Conservation (phyloP, 1,140 invertebrate genomes). For the Sesamia nonagrioides region DNA sequence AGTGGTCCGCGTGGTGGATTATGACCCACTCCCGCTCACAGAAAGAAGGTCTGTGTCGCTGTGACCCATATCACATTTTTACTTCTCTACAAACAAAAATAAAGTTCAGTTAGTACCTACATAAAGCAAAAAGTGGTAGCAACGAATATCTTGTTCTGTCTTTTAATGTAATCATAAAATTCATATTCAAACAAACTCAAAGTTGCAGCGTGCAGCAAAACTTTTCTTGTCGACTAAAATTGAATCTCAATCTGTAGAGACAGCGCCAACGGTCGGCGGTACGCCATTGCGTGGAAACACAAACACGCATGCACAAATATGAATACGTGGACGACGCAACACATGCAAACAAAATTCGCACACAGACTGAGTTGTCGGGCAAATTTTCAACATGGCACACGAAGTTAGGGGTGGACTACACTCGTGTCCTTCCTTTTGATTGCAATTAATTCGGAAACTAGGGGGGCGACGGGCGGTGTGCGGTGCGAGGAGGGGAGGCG, state of each 20-base stretch:
- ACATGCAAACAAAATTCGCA: constrained; percentile 53
- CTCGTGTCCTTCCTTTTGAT: constrained; percentile 87
- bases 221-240: constrained; percentile 28
- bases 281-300: constrained; percentile 62
- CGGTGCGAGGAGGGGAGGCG: constrained; percentile 57
- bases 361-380: constrained; percentile 60
- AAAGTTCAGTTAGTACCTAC: too few species aligned
- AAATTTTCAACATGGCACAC: constrained; percentile 80
- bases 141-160: background rate
- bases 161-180: background rate
- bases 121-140: background rate
- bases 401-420: constrained; percentile 83
- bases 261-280: constrained; percentile 44
- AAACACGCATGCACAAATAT: constrained; percentile 62
- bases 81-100: too few species aligned
- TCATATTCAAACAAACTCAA: constrained; percentile 6
- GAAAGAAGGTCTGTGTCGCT: too few species aligned
- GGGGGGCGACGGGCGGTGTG: constrained; percentile 55
- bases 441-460: constrained; percentile 86
- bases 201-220: background rate
- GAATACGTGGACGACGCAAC: constrained; percentile 45
- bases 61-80: too few species aligned
- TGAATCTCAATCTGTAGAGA: constrained; percentile 30
- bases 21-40: too few species aligned
- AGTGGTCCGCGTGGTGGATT: too few species aligned